Percentiles rank a stretch among this genome's conserved stretches.
phyloP scores from a whole-genome alignment of 2,797 vertebrate species.

The Esox lucius region DNA sequence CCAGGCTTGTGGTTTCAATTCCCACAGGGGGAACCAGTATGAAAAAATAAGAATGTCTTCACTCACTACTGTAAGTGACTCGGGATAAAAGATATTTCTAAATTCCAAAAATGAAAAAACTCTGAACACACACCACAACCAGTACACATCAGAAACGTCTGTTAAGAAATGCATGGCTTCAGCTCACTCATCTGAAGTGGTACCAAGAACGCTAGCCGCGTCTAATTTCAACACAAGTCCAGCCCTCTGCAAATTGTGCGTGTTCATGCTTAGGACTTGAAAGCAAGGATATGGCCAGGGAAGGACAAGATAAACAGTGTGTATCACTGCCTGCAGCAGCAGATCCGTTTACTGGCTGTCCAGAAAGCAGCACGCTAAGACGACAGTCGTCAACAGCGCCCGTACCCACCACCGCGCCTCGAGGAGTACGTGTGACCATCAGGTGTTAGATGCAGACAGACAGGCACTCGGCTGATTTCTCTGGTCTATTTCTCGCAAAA shows the following conservation, averaged over 20 bases:
- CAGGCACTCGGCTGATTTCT: not conserved
- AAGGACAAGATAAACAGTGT: slow-evolving; percentile 40
- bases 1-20: too few species aligned
- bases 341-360: slow-evolving; percentile 37
- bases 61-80: too few species aligned
- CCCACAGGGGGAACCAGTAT: too few species aligned
- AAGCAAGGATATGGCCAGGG: slow-evolving; percentile 9
- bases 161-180: too few species aligned
- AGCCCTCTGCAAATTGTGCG: not conserved
- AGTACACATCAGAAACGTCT: not conserved
- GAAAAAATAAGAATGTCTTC: too few species aligned
- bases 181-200: not conserved
- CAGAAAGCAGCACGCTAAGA: slow-evolving; percentile 30
- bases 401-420: not conserved
- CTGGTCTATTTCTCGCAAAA: too few species aligned
- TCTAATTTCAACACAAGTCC: not conserved
- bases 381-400: slow-evolving; percentile 13
- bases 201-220: not conserved
- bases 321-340: slow-evolving; percentile 36
- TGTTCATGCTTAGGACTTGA: not conserved
- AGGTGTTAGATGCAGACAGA: not conserved
- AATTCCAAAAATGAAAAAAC: too few species aligned
- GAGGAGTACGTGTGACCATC: not conserved
- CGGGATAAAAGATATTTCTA: too few species aligned
- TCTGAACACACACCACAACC: too few species aligned